Conservation (phyloP, 2,888 invertebrate species). For the Caenorhabditis plicata region DNA sequence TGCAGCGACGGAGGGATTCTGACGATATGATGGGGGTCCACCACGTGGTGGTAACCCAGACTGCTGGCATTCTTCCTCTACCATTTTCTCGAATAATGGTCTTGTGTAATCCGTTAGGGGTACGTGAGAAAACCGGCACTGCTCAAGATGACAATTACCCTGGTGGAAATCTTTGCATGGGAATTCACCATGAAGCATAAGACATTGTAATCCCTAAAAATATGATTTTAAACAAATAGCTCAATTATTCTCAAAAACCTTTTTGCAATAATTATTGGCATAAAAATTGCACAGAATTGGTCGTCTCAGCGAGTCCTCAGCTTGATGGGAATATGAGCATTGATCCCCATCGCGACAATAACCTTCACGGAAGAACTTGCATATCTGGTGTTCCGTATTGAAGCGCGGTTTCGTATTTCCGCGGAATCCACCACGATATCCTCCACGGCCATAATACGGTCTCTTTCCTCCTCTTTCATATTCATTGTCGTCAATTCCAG, state of each 20-base stretch:
- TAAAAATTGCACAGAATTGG: slow-evolving; percentile 64
- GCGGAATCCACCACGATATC: slow-evolving; percentile 22
- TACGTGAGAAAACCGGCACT: slow-evolving; percentile 61
- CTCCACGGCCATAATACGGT: slow-evolving; percentile 20
- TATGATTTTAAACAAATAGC: not conserved
- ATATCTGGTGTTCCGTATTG: slow-evolving; percentile 53
- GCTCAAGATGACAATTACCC: slow-evolving; percentile 56
- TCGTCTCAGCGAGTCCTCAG: slow-evolving; percentile 55
- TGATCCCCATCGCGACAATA: slow-evolving; percentile 64
- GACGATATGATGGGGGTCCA: slow-evolving; percentile 2
- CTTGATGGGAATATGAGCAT: slow-evolving; percentile 62
- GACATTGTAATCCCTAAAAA: slow-evolving; percentile 45
- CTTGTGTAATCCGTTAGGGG: slow-evolving; percentile 61
- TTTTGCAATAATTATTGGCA: slow-evolving; percentile 62
- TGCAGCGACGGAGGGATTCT: no score
- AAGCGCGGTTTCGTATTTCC: slow-evolving; percentile 24
- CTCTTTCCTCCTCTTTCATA: slow-evolving; percentile 15
- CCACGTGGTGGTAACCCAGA: not conserved
- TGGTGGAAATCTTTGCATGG: slow-evolving; percentile 63
- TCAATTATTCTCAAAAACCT: slow-evolving; percentile 25
- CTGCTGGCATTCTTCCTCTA: slow-evolving; percentile 28
- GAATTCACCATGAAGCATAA: slow-evolving; percentile 63
- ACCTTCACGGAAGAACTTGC: slow-evolving; percentile 66
- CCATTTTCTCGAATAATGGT: slow-evolving; percentile 54
- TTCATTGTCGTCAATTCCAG: no score